Evolutionary conservation across 2,888 invertebrate species (phyloP).

Genomic region (Leuctra nigra): DNA sequence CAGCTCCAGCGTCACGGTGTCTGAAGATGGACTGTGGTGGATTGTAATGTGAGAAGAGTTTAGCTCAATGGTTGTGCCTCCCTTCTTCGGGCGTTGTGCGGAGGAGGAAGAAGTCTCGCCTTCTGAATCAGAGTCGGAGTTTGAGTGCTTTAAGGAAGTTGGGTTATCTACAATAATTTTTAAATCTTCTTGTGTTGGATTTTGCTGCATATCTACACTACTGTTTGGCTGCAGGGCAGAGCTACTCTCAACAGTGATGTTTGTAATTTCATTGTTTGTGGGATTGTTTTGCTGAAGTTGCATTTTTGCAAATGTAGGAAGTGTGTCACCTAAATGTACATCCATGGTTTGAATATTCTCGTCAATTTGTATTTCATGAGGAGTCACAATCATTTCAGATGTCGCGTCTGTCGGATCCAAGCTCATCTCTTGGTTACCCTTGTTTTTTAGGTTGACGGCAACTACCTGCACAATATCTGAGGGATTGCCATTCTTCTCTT

Average conservation of each 20-base stretch:
- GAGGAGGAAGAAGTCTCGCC: constrained; percentile 4
- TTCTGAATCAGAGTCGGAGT: constrained; percentile 44
- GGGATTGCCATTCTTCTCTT: constrained; percentile 26
- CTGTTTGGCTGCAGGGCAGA: neutral
- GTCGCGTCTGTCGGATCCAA: constrained; percentile 21
- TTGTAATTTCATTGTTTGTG: constrained; percentile 11
- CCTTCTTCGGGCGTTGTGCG: constrained; percentile 32
- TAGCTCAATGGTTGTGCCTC: constrained; percentile 60
- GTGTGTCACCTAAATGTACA: neutral
- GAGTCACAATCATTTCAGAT: too few species aligned
- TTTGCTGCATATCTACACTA: neutral
- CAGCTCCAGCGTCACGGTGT: constrained; percentile 11
- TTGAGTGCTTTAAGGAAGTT: neutral
- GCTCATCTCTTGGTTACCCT: neutral
- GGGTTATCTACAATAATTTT: neutral
- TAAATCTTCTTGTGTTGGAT: neutral
- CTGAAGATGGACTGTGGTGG: constrained; percentile 48
- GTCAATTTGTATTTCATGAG: too few species aligned
- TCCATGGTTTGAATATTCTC: constrained; percentile 1
- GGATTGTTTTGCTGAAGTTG: constrained; percentile 17
- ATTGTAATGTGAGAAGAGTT: constrained; percentile 69
- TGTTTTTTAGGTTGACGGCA: neutral
- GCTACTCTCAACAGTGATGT: constrained; percentile 10
- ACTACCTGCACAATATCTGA: neutral
- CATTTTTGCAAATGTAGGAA: constrained; percentile 13